These are phyloP conservation scores for Hofmannophila pseudospretella DNA, from an alignment of 2,888 invertebrate genomes.

Conservation along the genomic window DNA sequence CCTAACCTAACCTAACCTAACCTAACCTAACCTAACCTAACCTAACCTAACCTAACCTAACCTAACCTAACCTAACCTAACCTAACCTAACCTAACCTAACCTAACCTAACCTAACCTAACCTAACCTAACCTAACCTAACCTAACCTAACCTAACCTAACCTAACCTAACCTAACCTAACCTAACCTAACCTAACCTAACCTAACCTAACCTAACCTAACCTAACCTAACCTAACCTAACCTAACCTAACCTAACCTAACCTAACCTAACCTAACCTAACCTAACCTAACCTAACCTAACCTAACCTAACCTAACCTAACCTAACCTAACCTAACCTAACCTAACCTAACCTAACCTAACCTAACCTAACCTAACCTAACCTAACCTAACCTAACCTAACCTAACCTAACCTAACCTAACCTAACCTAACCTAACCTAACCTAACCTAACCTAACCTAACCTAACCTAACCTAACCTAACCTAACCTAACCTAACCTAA, in stretches of 20 bases:
- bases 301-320: too few species aligned
- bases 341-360: too few species aligned
- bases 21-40: slow-evolving; percentile 17
- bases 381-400: too few species aligned
- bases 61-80: slow-evolving; percentile 10
- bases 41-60: slow-evolving; percentile 15
- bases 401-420: too few species aligned
- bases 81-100: slow-evolving; percentile 9
- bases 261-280: slow-evolving; percentile 11
- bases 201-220: slow-evolving; percentile 11
- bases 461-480: too few species aligned
- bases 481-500: too few species aligned
- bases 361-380: too few species aligned
- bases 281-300: too few species aligned
- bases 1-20: slow-evolving; percentile 21
- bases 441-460: too few species aligned
- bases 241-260: slow-evolving; percentile 11
- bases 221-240: slow-evolving; percentile 11
- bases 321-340: too few species aligned
- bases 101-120: slow-evolving; percentile 11
- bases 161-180: slow-evolving; percentile 11
- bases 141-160: slow-evolving; percentile 10
- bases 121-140: slow-evolving; percentile 15
- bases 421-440: too few species aligned
- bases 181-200: slow-evolving; percentile 11